Evolutionary conservation across 2,113 vertebrate genomes (phyloP).

Genomic region (Natator depressus): DNA sequence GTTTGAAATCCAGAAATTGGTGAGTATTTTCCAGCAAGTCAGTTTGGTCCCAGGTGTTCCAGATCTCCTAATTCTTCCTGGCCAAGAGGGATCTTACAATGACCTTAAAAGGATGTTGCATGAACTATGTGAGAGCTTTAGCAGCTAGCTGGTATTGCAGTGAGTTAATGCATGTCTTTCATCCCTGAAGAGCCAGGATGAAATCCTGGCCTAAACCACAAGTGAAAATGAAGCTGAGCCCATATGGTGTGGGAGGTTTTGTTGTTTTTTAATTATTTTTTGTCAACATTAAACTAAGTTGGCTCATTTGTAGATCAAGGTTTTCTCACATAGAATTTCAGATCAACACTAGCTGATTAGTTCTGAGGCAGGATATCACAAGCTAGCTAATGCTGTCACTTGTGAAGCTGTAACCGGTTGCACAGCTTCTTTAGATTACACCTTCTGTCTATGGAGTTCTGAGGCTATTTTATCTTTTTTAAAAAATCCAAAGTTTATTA

Average conservation of each 20-base stretch:
- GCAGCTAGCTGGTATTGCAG: background rate
- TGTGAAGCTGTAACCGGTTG: conserved; percentile 23
- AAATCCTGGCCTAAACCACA: conserved; percentile 39
- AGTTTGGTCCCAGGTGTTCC: background rate
- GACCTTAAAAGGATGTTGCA: background rate
- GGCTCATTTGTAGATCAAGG: conserved; percentile 56
- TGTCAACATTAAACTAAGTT: conserved; percentile 64
- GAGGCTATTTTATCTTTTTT: conserved; percentile 8
- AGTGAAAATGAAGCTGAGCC: conserved; percentile 58
- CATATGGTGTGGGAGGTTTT: conserved; percentile 59
- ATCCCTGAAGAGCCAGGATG: conserved; percentile 32
- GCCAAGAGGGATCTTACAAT: background rate
- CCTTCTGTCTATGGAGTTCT: conserved; percentile 53
- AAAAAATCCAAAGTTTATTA: background rate
- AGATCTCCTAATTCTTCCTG: accelerated
- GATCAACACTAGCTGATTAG: conserved; percentile 38
- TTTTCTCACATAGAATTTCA: conserved; percentile 51
- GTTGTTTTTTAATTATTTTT: conserved; percentile 32
- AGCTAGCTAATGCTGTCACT: conserved; percentile 33
- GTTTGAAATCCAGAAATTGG: conserved; percentile 86
- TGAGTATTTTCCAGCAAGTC: conserved; percentile 72
- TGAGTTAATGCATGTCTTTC: background rate
- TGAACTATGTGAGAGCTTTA: background rate
- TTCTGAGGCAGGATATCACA: conserved; percentile 56
- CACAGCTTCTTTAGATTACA: conserved; percentile 40